Evolutionary conservation across 2,888 invertebrate genomes (phyloP), one percentile per base, ranked within the genome.

Genomic region (Spilarctia lutea): DNA sequence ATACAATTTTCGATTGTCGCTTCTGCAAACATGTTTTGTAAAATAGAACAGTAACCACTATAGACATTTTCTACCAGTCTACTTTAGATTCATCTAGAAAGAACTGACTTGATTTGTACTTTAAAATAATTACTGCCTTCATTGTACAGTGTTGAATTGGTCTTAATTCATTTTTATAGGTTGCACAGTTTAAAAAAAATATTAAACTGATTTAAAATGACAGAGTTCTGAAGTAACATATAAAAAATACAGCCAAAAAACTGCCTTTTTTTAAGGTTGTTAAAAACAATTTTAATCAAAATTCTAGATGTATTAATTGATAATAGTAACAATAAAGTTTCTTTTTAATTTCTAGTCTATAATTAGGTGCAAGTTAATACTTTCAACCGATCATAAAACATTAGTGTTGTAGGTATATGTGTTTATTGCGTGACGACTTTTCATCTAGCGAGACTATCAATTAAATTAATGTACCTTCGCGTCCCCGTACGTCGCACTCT

Each of bases 401-500:
- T 71, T 60, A 71, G 78, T 10, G 75, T 74, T 56, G 27, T 63
- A 63, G 30, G 30, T 63, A 65, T 74, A 77, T 76, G 68, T 69
- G 27, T 79, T 63, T 72, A 52, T 78, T 75, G 63, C 72, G 79
- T 81, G 79, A 82, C 81, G 45, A 75, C 77, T 42, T 77, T 75
- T 77, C 73, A 81, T 79, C 80, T 84, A 81, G 75, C 72, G 79
- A 81, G 71, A 35, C 80, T 83, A 86, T 86, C 86, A 86, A 89
- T 90, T 88, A 87, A 87, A 89, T 89, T 88, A 90, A 91, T 92
- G 85, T 84, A 91, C 91, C 91, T 91, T 90, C 89, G 85, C 83
- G 91, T 60, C n/a, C 27, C 52, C 81, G 84, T 81, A 85, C 65
- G 33, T 81, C 81, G 80, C 71, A 73, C 74, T 78, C 73, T 76